phyloP scores from a whole-genome alignment of 2,113 vertebrate genomes.

The Dryoscopus gambensis region DNA sequence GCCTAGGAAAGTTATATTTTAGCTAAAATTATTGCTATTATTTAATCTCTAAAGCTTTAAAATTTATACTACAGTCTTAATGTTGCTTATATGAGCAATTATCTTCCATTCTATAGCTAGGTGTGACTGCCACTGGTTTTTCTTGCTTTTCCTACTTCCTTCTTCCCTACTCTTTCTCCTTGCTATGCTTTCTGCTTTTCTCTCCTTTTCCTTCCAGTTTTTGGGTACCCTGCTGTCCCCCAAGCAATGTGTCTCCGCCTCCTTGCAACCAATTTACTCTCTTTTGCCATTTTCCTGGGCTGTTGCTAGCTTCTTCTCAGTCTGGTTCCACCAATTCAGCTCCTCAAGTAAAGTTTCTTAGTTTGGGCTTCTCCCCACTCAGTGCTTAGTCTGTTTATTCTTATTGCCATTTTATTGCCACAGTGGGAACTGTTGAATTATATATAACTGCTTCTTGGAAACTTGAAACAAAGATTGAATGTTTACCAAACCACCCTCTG shows the following conservation, averaged over 20 bases:
- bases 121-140: background rate
- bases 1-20: background rate
- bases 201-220: background rate
- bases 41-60: background rate
- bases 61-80: background rate
- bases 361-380: background rate
- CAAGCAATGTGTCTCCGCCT: background rate
- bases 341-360: background rate
- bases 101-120: background rate
- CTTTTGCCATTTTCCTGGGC: background rate
- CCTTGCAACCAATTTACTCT: background rate
- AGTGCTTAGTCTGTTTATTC: background rate
- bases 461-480: constrained; percentile 3
- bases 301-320: background rate
- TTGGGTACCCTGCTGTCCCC: background rate
- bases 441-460: background rate
- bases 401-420: background rate
- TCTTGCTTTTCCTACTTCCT: background rate
- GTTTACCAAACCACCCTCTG: background rate
- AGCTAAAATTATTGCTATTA: background rate
- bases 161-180: background rate
- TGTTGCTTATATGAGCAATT: background rate
- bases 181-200: background rate
- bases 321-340: background rate
- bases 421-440: background rate